phyloP scores from a whole-genome alignment of 1,140 invertebrate genomes.

The Pomacea maculata region DNA sequence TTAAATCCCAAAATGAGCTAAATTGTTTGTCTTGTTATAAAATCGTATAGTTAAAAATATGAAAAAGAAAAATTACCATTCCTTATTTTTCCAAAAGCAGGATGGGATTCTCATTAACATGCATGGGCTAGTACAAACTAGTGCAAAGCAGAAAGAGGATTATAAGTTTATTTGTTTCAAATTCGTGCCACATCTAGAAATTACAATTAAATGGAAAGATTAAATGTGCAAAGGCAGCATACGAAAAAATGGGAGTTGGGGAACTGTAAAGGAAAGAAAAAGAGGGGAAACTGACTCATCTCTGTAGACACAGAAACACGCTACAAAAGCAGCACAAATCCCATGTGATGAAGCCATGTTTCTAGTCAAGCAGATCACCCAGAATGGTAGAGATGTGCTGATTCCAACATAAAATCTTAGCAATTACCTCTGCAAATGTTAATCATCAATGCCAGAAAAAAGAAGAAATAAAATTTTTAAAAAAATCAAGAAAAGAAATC shows the following conservation, averaged over 20 bases:
- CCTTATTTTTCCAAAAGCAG: too few relatives aligned
- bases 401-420: too few relatives aligned
- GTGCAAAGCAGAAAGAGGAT: conserved; percentile 18
- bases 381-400: conserved; percentile 3
- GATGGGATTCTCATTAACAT: conserved; percentile 7
- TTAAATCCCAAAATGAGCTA: too few relatives aligned
- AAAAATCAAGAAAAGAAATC: too few relatives aligned
- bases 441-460: too few relatives aligned
- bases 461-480: too few relatives aligned
- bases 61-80: too few relatives aligned
- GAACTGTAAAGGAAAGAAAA: conserved; percentile 9
- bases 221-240: conserved; percentile 26
- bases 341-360: conserved; percentile 6
- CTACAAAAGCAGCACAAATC: conserved; percentile 21
- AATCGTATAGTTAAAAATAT: too few relatives aligned
- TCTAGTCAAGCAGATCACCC: conserved; percentile 17
- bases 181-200: conserved; percentile 24
- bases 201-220: conserved; percentile 24
- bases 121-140: conserved; percentile 23
- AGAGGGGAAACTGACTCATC: conserved; percentile 12
- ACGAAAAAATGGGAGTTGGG: conserved; percentile 6
- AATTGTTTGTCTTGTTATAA: too few relatives aligned
- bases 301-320: conserved; percentile 16
- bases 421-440: too few relatives aligned
- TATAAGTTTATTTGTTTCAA: conserved; percentile 26